phyloP scores from a whole-genome alignment of 2,113 vertebrate genomes.

The Rana temporaria region DNA sequence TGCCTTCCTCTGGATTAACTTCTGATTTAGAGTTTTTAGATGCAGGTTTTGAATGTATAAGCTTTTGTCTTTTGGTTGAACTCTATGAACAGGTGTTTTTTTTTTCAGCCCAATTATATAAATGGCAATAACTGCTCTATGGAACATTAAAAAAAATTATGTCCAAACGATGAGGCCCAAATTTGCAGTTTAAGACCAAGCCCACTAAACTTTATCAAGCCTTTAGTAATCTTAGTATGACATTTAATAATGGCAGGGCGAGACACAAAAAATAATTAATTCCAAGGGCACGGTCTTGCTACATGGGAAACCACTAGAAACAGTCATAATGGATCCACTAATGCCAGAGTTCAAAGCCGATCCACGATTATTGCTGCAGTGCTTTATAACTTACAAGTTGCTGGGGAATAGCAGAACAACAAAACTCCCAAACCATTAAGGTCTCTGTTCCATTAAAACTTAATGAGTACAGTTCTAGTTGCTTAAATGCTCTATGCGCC shows the following conservation, averaged over 20 bases:
- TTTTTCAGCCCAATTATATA: too few species aligned
- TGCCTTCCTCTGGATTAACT: too few species aligned
- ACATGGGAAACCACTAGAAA: not conserved
- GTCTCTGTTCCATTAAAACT: slow-evolving; percentile 47
- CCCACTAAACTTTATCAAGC: not conserved
- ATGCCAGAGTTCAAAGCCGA: not conserved
- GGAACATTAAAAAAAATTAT: too few species aligned
- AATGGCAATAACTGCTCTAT: too few species aligned
- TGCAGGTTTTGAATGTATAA: too few species aligned
- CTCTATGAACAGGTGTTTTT: too few species aligned
- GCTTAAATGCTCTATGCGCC: slow-evolving; percentile 49
- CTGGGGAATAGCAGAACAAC: not conserved
- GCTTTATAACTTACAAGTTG: slow-evolving; percentile 21
- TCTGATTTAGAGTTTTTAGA: too few species aligned
- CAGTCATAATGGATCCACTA: slow-evolving; percentile 14
- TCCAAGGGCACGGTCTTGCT: not conserved
- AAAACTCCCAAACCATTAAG: slow-evolving; percentile 29
- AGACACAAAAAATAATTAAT: not conserved
- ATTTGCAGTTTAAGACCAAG: not conserved
- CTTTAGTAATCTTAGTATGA: not conserved
- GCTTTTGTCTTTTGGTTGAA: too few species aligned
- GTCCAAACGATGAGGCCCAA: too few species aligned
- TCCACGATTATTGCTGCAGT: not conserved
- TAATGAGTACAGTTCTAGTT: slow-evolving; percentile 46
- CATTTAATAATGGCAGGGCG: not conserved